phyloP scores from a whole-genome alignment of 2,113 vertebrate genomes.

The Hemicordylus capensis region DNA sequence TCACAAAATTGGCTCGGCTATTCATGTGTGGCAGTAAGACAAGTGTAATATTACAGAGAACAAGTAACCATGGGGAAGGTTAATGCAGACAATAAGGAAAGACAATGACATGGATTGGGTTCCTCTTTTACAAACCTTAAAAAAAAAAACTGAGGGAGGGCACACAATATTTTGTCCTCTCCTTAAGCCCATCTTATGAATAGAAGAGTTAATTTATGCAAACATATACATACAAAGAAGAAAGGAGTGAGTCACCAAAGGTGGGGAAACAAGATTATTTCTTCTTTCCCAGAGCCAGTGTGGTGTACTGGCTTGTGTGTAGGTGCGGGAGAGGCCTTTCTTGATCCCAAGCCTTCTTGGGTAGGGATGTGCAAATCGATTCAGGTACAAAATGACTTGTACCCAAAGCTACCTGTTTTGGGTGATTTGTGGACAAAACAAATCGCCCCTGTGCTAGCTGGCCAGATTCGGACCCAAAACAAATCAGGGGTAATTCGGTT shows the following conservation, averaged over 20 bases:
- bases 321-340: too few species aligned
- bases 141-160: background rate
- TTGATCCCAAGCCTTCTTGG: too few species aligned
- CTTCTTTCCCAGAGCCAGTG: background rate
- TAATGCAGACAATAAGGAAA: constrained; percentile 91
- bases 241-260: background rate
- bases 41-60: constrained; percentile 94
- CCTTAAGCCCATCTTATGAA: constrained; percentile 70
- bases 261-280: background rate
- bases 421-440: too few species aligned
- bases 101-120: constrained; percentile 87
- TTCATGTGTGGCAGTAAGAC: constrained; percentile 92
- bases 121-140: constrained; percentile 87
- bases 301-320: background rate
- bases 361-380: too few species aligned
- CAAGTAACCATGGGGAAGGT: constrained; percentile 96
- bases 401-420: too few species aligned
- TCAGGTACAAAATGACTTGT: too few species aligned
- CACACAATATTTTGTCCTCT: constrained; percentile 47
- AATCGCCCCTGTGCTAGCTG: too few species aligned
- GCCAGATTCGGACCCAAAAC: too few species aligned
- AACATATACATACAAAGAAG: background rate
- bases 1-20: constrained; percentile 93
- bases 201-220: constrained; percentile 76
- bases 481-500: too few species aligned